Evolutionary conservation across 2,888 invertebrate species (phyloP).

Genomic region (Calameuta pallipes): DNA sequence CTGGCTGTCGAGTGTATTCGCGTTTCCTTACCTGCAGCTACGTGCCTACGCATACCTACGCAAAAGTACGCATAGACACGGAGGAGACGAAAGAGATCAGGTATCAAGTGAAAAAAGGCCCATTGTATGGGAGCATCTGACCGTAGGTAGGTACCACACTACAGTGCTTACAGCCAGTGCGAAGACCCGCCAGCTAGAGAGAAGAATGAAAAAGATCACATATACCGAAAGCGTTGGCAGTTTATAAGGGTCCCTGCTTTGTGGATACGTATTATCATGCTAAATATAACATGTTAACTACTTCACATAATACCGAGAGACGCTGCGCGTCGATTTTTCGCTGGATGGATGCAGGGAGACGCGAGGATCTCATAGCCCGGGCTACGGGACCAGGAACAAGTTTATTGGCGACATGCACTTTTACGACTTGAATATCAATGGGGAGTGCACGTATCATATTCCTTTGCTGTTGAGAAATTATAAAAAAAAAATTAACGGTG

Average conservation of each 20-base stretch:
- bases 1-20: constrained; percentile 20
- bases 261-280: constrained; percentile 65
- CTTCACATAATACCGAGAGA: constrained; percentile 70
- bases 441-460: background rate
- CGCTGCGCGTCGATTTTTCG: constrained; percentile 1
- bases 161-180: constrained; percentile 24
- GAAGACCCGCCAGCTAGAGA: constrained; percentile 5
- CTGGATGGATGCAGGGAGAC: background rate
- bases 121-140: constrained; percentile 66
- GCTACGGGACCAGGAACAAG: background rate
- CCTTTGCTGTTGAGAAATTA: background rate
- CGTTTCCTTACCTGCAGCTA: constrained; percentile 23
- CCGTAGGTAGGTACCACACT: constrained; percentile 57
- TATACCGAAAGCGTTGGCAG: constrained; percentile 58
- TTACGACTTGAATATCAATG: background rate
- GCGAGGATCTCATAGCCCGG: background rate
- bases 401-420: background rate
- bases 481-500: background rate
- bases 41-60: constrained; percentile 10
- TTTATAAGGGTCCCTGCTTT: constrained; percentile 63
- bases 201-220: constrained; percentile 28
- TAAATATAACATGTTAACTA: constrained; percentile 72
- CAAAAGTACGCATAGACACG: constrained; percentile 9
- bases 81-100: constrained; percentile 49
- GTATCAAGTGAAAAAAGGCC: constrained; percentile 57